A percentile compares a stretch with the other conserved stretches of the same genome.
Conservation (phyloP, 2,113 vertebrate genomes). For the Xyrauchen texanus region DNA sequence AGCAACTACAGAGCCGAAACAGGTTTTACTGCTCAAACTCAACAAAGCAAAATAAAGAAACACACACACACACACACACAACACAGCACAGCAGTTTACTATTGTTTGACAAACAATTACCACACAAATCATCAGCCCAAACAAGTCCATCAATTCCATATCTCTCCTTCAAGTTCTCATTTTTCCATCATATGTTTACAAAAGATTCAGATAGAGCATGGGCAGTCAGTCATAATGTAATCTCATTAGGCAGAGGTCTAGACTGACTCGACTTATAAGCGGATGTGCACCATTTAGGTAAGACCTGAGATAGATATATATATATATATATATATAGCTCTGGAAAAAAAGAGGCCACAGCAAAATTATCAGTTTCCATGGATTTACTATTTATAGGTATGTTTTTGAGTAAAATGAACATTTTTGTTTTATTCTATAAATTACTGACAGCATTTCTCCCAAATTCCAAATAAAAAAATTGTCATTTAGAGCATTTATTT, state of each 20-base stretch:
- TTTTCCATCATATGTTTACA: background rate
- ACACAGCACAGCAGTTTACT: conserved; percentile 4
- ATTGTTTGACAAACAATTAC: conserved; percentile 28
- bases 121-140: conserved; percentile 6
- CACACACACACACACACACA: conserved; percentile 15
- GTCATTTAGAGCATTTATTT: too few species aligned
- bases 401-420: too few species aligned
- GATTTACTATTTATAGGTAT: too few species aligned
- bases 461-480: too few species aligned
- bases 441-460: too few species aligned
- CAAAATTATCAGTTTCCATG: too few species aligned
- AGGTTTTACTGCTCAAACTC: conserved; percentile 27
- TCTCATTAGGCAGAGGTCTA: background rate
- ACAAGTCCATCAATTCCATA: conserved; percentile 6
- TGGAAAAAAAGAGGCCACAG: too few species aligned
- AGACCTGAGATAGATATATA: background rate
- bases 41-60: conserved; percentile 31
- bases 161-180: background rate
- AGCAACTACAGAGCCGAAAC: conserved; percentile 43
- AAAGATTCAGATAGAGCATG: too few species aligned
- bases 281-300: conserved; percentile 12
- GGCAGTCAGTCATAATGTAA: conserved; percentile 13
- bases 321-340: too few species aligned
- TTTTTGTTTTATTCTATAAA: too few species aligned
- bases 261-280: conserved; percentile 33